Evolutionary conservation across 92 coral and sea anemone genomes (phyloP).

Genomic region (Porites lobata): DNA sequence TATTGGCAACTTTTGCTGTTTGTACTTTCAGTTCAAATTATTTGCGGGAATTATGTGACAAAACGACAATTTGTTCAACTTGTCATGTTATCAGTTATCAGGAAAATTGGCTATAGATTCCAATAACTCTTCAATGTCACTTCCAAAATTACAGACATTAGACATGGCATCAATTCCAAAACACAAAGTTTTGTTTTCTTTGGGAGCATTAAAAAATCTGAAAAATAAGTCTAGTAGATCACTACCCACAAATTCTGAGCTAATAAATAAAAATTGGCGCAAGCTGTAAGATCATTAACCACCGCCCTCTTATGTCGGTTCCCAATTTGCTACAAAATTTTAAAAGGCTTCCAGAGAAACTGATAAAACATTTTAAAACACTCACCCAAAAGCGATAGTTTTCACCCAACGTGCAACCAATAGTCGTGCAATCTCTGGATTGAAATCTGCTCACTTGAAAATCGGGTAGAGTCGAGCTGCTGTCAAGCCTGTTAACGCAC

Average conservation of each 20-base stretch:
- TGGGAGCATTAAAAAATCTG: too few species aligned
- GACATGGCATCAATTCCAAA: neutral
- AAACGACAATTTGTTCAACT: too few species aligned
- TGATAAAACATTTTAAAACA: neutral
- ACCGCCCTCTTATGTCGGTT: constrained; percentile 14
- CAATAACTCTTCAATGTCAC: too few species aligned
- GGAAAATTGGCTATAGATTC: too few species aligned
- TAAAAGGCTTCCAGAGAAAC: neutral
- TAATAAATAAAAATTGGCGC: neutral
- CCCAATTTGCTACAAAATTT: neutral
- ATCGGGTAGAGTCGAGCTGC: neutral
- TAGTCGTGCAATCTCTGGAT: neutral
- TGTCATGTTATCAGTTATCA: too few species aligned
- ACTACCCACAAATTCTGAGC: neutral
- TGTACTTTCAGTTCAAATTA: too few species aligned
- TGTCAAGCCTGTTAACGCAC: neutral
- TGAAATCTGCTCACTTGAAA: neutral
- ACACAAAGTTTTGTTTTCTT: neutral
- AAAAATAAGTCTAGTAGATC: neutral
- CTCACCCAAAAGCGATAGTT: constrained; percentile 11
- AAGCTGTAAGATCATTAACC: neutral
- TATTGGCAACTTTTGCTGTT: too few species aligned
- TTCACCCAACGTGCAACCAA: neutral
- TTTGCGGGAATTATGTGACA: too few species aligned
- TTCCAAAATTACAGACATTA: neutral